These are phyloP conservation scores for Oreotragus oreotragus DNA, from an alignment of 2,113 vertebrate species.

Conservation along the genomic window DNA sequence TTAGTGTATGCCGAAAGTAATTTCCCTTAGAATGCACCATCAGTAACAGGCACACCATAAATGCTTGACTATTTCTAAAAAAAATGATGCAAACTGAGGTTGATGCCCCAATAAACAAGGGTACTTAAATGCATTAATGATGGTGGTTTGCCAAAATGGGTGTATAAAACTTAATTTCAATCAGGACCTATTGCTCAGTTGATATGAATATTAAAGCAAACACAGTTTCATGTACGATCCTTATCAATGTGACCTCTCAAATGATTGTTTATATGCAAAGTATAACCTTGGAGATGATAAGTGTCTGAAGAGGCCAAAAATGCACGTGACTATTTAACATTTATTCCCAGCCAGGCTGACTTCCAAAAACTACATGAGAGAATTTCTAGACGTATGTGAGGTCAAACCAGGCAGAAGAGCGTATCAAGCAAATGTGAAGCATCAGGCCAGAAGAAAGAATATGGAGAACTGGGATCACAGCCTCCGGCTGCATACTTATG, in stretches of 20 bases:
- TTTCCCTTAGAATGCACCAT: slow-evolving; percentile 50
- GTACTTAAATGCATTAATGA: slow-evolving; percentile 74
- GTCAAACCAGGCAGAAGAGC: neutral
- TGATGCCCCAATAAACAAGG: slow-evolving; percentile 65
- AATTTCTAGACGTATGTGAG: neutral
- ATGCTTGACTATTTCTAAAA: slow-evolving; percentile 61
- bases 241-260: neutral
- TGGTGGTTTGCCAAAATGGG: slow-evolving; percentile 33
- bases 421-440: neutral
- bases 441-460: neutral
- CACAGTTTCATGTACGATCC: neutral
- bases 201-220: slow-evolving; percentile 46
- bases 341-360: neutral
- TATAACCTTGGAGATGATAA: slow-evolving; percentile 11
- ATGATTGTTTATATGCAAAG: neutral
- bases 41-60: slow-evolving; percentile 3
- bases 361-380: neutral
- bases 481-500: neutral
- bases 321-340: neutral
- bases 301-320: slow-evolving; percentile 3
- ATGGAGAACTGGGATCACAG: neutral
- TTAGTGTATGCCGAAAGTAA: slow-evolving; percentile 30
- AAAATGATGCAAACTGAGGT: slow-evolving; percentile 63
- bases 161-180: slow-evolving; percentile 65
- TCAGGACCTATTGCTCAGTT: slow-evolving; percentile 42